Percentiles rank a stretch among this genome's conserved stretches.
Conservation (phyloP, 2,113 vertebrate genomes). For the Oplegnathus fasciatus region DNA sequence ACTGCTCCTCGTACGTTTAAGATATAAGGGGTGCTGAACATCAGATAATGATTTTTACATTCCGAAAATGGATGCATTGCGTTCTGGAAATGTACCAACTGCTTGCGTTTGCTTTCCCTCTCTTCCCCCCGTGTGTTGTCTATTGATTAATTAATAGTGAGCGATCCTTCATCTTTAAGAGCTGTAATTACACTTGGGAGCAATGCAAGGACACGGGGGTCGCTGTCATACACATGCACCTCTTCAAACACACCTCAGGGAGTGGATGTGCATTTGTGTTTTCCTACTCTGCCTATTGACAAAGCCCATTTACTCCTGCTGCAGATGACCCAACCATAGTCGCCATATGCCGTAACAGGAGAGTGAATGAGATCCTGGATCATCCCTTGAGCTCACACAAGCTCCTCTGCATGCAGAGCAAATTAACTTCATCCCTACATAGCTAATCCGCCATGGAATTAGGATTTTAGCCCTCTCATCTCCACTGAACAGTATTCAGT, state of each 20-base stretch:
- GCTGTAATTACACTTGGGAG: conserved; percentile 63
- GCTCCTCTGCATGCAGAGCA: conserved; percentile 72
- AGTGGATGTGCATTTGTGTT: conserved; percentile 18
- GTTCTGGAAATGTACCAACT: conserved; percentile 44
- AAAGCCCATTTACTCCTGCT: conserved; percentile 22
- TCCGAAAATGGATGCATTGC: conserved; percentile 42
- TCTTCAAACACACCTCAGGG: conserved; percentile 51
- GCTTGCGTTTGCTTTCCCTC: conserved; percentile 46
- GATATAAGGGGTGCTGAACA: conserved; percentile 8
- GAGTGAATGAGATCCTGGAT: conserved; percentile 68
- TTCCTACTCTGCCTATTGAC: neutral
- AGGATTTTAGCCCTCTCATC: conserved; percentile 70
- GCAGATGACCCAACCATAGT: conserved; percentile 31
- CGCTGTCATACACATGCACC: conserved; percentile 31
- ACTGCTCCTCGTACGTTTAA: neutral
- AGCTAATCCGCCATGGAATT: conserved; percentile 77
- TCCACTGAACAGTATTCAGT: conserved; percentile 41
- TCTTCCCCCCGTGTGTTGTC: conserved; percentile 45
- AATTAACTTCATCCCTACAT: conserved; percentile 77
- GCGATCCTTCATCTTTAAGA: conserved; percentile 71
- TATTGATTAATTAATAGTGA: conserved; percentile 83
- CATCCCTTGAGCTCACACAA: conserved; percentile 68
- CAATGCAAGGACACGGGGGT: conserved; percentile 47
- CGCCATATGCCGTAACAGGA: conserved; percentile 14
- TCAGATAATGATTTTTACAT: conserved; percentile 34